Conservation (phyloP, 2,888 invertebrate species). For the Polydrusus tereticollis region DNA sequence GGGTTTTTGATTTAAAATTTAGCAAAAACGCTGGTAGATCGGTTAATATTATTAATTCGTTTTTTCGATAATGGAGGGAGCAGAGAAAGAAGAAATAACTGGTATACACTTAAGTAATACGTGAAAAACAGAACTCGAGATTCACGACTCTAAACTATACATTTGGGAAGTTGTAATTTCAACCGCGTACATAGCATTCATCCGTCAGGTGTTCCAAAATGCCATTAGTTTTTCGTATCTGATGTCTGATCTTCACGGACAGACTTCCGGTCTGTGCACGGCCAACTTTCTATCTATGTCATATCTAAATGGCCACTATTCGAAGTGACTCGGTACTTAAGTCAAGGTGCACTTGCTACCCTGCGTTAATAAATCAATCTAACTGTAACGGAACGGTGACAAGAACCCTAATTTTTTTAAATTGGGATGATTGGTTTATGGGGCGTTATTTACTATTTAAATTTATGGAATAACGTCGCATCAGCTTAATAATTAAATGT, state of each 20-base stretch:
- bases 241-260: slow-evolving; percentile 61
- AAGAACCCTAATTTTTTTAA: slow-evolving; percentile 44
- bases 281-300: slow-evolving; percentile 59
- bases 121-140: no score
- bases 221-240: slow-evolving; percentile 60
- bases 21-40: no score
- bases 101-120: no score
- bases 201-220: slow-evolving; percentile 59
- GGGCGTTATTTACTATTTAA: not conserved
- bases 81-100: no score
- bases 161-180: slow-evolving; percentile 35
- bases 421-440: not conserved
- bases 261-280: slow-evolving; percentile 60
- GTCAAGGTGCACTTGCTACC: slow-evolving; percentile 56
- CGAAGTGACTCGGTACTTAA: slow-evolving; percentile 58
- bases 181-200: slow-evolving; percentile 15
- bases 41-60: no score
- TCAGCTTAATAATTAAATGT: no score
- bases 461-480: no score
- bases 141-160: no score
- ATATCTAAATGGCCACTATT: slow-evolving; percentile 59
- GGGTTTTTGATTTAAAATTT: no score
- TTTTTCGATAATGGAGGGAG: no score
- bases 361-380: slow-evolving; percentile 56
- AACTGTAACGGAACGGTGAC: slow-evolving; percentile 44